A percentile compares a stretch with the other conserved stretches of the same genome.
Evolutionary conservation across 2,113 vertebrate genomes (phyloP).

Genomic region (Theropithecus gelada): DNA sequence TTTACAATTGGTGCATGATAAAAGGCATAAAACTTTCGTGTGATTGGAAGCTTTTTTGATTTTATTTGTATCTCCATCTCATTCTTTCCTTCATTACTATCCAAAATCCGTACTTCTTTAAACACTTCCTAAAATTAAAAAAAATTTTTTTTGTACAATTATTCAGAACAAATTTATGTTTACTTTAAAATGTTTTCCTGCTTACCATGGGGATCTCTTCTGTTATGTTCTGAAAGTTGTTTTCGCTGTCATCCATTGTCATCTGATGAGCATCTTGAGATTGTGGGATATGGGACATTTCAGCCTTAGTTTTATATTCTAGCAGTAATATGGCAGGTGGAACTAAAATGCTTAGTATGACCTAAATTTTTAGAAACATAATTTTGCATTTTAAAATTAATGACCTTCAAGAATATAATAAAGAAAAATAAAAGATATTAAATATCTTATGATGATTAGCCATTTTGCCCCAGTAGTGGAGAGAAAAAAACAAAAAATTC

Average conservation of each 20-base stretch:
- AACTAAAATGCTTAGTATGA: slow-evolving; percentile 97
- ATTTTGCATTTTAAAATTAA: slow-evolving; percentile 59
- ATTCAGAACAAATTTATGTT: slow-evolving; percentile 20
- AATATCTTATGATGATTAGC: neutral
- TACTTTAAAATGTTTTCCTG: neutral
- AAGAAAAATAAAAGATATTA: slow-evolving; percentile 18
- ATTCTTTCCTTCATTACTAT: slow-evolving; percentile 88
- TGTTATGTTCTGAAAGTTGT: slow-evolving; percentile 92
- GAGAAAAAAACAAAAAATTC: neutral
- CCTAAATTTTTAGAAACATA: slow-evolving; percentile 84
- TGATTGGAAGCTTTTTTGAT: slow-evolving; percentile 94
- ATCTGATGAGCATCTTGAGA: slow-evolving; percentile 98
- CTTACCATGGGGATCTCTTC: slow-evolving; percentile 97
- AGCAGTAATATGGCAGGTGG: slow-evolving; percentile 96
- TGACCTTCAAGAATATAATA: slow-evolving; percentile 15
- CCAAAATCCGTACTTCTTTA: slow-evolving; percentile 92
- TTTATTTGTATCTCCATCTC: slow-evolving; percentile 93
- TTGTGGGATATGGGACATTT: slow-evolving; percentile 99
- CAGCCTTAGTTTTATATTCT: slow-evolving; percentile 99
- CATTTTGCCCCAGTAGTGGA: slow-evolving; percentile 36
- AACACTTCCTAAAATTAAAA: slow-evolving; percentile 92
- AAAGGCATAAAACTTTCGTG: slow-evolving; percentile 97
- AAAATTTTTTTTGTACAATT: slow-evolving; percentile 24
- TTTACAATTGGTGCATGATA: slow-evolving; percentile 99
- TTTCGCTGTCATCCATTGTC: slow-evolving; percentile 99